Conservation (phyloP, 2,888 invertebrate species). For the Ophion ventricosus region DNA sequence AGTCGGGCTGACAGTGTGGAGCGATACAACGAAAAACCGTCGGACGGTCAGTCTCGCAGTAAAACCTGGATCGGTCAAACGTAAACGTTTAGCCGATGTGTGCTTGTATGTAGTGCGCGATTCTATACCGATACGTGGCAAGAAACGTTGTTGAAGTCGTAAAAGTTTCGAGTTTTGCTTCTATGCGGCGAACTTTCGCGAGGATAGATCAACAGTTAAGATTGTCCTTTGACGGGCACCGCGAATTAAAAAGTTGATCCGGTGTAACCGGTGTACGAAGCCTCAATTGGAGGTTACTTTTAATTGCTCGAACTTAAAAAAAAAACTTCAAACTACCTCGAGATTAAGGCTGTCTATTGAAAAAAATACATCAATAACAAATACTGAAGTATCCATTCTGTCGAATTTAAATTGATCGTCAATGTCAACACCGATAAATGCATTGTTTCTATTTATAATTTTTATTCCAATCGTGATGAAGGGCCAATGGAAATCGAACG, state of each 20-base stretch:
- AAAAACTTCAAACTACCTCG: background rate
- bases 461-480: no score
- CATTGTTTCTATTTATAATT: no score
- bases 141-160: slow-evolving; percentile 57
- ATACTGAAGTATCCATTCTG: background rate
- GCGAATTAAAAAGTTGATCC: slow-evolving; percentile 48
- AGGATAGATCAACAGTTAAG: slow-evolving; percentile 41
- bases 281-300: slow-evolving; percentile 14
- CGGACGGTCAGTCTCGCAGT: slow-evolving; percentile 64
- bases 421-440: no score
- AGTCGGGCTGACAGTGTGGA: background rate
- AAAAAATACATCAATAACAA: background rate
- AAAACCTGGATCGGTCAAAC: slow-evolving; percentile 63
- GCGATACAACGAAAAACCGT: slow-evolving; percentile 43
- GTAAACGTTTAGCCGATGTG: slow-evolving; percentile 1
- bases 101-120: slow-evolving; percentile 22
- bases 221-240: slow-evolving; percentile 33
- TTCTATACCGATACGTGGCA: slow-evolving; percentile 26
- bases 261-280: slow-evolving; percentile 17
- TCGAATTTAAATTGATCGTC: background rate
- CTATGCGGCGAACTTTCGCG: slow-evolving; percentile 5
- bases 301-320: background rate
- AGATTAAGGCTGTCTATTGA: background rate
- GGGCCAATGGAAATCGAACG: no score
- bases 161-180: slow-evolving; percentile 61